Base-by-base conservation (phyloP, 2,113 vertebrate species). In the Rhinoptilus africanus region DNA sequence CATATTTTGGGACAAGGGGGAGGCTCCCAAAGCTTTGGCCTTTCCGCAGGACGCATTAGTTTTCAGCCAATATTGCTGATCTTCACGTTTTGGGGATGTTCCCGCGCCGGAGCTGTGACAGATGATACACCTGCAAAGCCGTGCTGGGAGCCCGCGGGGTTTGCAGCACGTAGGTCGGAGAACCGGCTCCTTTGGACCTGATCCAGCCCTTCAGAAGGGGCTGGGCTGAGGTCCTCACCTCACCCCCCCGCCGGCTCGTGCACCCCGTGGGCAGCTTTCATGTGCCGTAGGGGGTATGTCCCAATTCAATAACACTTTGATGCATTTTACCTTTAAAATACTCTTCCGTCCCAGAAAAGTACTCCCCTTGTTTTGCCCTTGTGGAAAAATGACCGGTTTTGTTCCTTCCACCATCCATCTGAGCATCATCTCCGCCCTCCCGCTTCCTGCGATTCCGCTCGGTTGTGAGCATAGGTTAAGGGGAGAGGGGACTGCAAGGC, bases 321-420 rank as follows among this genome's bases (percentile, higher is more conserved):
- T 26, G 57, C 32, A 6, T 95, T 93, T 92, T 90, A 75, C 86
- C 85, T 97, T 97, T 87, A 86, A 93, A 97, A 95, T 77, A 83
- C 43, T 93, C 37, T 28, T 23, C 57, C 2, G 1, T 73, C 89
- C 66, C 54, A 62, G 51, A 69, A 62, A 43, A 81, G 22, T 5
- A 2, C 28, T 94, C 71, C 41, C 56, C 39, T 71, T 68, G 39
- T 10, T 88, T 91, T 88, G 90, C 60, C 96, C 94, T 96, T 96
- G 93, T 45, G 37, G 37, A 57, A 71, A 71, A 85, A 27, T 34
- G 54, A 69, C 54, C 47, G 16, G 64, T 51, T 93, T 80, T 63
- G 66, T 72, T 84, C 73, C 48, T 84, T 18, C 28, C 43, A 8
- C 37, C 26, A 3, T 56, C 59, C 85, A 32, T n/a, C 72, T 57